phyloP scores from a whole-genome alignment of 2,797 vertebrate species.

The Arrhamphus sclerolepis region DNA sequence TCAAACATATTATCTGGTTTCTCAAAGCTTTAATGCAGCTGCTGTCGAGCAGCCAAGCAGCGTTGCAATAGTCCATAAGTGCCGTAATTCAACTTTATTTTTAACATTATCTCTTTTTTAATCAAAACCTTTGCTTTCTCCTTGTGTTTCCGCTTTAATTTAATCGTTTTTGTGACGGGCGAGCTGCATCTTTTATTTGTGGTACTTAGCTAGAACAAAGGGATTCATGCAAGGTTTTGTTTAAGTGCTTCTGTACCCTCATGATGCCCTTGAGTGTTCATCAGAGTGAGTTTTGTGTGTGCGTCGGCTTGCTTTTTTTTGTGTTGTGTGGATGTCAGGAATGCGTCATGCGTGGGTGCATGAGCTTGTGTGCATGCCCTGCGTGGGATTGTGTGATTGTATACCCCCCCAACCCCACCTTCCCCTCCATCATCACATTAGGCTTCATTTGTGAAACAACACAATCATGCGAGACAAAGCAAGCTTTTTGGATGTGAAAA shows the following conservation, averaged over 20 bases:
- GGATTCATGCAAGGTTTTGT: slow-evolving; percentile 62
- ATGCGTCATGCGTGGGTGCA: slow-evolving; percentile 69
- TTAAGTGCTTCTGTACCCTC: slow-evolving; percentile 61
- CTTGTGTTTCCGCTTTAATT: slow-evolving; percentile 60
- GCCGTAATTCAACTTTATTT: slow-evolving; percentile 43
- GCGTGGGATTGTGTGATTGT: slow-evolving; percentile 60
- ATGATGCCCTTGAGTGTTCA: slow-evolving; percentile 42
- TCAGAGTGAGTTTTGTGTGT: slow-evolving; percentile 29
- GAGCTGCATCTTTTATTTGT: slow-evolving; percentile 59
- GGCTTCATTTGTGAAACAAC: slow-evolving; percentile 68
- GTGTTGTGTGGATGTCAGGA: slow-evolving; percentile 57
- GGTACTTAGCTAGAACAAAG: slow-evolving; percentile 63
- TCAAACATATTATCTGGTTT: slow-evolving; percentile 50
- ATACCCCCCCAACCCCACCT: neutral
- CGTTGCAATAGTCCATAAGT: slow-evolving; percentile 19
- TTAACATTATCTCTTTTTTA: slow-evolving; percentile 49
- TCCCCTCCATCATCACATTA: slow-evolving; percentile 47
- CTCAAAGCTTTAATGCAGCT: slow-evolving; percentile 38
- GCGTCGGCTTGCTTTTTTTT: slow-evolving; percentile 1
- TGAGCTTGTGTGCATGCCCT: slow-evolving; percentile 59
- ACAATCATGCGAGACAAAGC: slow-evolving; percentile 69
- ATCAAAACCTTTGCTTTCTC: slow-evolving; percentile 57
- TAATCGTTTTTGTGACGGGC: slow-evolving; percentile 55
- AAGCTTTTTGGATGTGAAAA: slow-evolving; percentile 53
- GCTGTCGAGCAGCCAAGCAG: slow-evolving; percentile 26